phyloP scores from a whole-genome alignment of 2,797 vertebrate genomes.

The Pteropus rufus region DNA sequence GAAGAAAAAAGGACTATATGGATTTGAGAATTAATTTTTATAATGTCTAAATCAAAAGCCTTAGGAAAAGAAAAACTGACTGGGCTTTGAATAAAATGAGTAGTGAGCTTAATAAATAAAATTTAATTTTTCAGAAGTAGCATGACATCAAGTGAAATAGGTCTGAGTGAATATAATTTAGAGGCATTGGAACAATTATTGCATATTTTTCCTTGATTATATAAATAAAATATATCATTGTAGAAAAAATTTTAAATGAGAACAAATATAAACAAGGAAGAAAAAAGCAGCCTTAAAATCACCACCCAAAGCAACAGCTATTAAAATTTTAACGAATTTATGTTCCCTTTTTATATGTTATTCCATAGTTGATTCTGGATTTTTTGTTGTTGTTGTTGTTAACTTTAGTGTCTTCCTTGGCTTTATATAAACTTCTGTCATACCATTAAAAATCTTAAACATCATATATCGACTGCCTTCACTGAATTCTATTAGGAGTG shows the following conservation, averaged over 20 bases:
- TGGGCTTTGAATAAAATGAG: not conserved
- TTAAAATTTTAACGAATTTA: not conserved
- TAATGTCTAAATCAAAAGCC: not conserved
- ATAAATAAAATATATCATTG: not conserved
- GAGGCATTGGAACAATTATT: not conserved
- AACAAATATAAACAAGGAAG: not conserved
- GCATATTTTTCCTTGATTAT: not conserved
- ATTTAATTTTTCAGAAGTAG: not conserved
- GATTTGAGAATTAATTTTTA: not conserved
- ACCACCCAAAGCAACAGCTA: not conserved
- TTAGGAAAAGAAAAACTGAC: not conserved
- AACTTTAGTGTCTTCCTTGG: not conserved
- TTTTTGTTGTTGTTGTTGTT: not conserved
- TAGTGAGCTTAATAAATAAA: not conserved
- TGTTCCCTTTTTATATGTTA: not conserved
- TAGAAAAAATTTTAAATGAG: not conserved
- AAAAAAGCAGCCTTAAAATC: not conserved
- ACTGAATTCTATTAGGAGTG: not conserved
- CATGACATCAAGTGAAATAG: not conserved
- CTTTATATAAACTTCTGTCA: not conserved
- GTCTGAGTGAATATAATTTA: not conserved
- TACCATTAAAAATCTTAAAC: not conserved
- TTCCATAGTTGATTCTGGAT: not conserved
- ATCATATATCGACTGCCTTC: not conserved
- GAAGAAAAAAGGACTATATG: not conserved